Evolutionary conservation across 2,797 vertebrate genomes (phyloP).

Genomic region (Spea hammondii): DNA sequence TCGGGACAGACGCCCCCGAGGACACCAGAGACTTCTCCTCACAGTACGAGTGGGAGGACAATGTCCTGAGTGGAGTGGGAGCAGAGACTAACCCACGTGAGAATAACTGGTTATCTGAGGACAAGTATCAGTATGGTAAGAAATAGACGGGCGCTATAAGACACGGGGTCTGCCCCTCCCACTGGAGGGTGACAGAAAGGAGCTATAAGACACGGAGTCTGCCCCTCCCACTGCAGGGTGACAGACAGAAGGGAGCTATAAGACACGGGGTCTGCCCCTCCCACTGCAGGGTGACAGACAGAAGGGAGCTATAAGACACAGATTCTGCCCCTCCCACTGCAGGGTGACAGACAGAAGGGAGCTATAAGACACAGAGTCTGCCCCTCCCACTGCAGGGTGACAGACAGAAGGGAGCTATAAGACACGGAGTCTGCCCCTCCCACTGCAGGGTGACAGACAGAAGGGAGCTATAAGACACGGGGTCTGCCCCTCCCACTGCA

Average conservation of each 20-base stretch:
- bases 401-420: not conserved
- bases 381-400: not conserved
- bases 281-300: too few relatives aligned
- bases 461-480: too few relatives aligned
- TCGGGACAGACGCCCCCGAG: constrained; percentile 52
- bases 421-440: not conserved
- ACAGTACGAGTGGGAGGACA: constrained; percentile 74
- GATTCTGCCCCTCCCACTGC: too few relatives aligned
- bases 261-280: not conserved
- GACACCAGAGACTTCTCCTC: constrained; percentile 69
- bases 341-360: not conserved
- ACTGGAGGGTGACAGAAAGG: not conserved
- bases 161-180: not conserved
- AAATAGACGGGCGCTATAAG: not conserved
- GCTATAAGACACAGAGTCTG: not conserved
- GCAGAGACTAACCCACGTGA: constrained; percentile 69
- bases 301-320: too few relatives aligned
- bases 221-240: too few relatives aligned
- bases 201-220: too few relatives aligned
- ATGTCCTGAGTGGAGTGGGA: constrained; percentile 70
- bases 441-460: not conserved
- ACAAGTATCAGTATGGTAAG: constrained; percentile 76
- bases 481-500: not conserved
- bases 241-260: not conserved
- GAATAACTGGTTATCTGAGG: constrained; percentile 76